Base-by-base conservation (phyloP, 1,140 invertebrate genomes). In the Drosophila saltans region DNA sequence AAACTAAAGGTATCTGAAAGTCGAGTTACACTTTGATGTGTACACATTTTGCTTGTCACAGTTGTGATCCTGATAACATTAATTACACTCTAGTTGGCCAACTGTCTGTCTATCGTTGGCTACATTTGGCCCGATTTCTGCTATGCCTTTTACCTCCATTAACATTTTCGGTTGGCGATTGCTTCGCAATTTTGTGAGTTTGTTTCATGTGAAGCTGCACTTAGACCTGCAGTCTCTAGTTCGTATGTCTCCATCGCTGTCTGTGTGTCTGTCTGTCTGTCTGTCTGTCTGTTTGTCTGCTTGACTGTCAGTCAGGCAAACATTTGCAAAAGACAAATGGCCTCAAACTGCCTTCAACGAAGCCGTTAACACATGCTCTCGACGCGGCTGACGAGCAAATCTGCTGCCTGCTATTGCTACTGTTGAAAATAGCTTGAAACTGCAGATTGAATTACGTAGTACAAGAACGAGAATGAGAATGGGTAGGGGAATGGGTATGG, bases 401-500 rank as follows among this genome's bases (percentile, higher is more conserved):
- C 74, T 71, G 67, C 63, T 66, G 39, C 62, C 61, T 66, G 26
- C 66, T 26, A 45, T 39, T 62, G 66, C 64, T 69, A 59, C 74
- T 70, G 74, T 80, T 81, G 84, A 77, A 77, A 89, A 84, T 84
- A 72, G 81, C 72, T 82, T 78, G 80, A 81, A 75, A 78, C 69
- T 89, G 84, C 66, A 89, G 84, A 89, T 89, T 89, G 85, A 89
- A 89, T 89, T 89, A 89, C 84, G 84, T 78, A 3, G 80, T 69
- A 74, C 64, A 5, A 70, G 74, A 62, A 67, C 41, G 16, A 24
- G 28, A 28, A 9, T 16, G 24, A 3, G 6, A 16, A 21, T 21
- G 5, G 36, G 55, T 30, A 11, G 6, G 3, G 30, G 5, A 16
- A 48, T 16, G 2, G 16, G 52, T 26, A 10, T 11, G 3, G 30